Evolutionary conservation across 1,140 invertebrate genomes (phyloP).

Genomic region (Lasaia peninsularis): DNA sequence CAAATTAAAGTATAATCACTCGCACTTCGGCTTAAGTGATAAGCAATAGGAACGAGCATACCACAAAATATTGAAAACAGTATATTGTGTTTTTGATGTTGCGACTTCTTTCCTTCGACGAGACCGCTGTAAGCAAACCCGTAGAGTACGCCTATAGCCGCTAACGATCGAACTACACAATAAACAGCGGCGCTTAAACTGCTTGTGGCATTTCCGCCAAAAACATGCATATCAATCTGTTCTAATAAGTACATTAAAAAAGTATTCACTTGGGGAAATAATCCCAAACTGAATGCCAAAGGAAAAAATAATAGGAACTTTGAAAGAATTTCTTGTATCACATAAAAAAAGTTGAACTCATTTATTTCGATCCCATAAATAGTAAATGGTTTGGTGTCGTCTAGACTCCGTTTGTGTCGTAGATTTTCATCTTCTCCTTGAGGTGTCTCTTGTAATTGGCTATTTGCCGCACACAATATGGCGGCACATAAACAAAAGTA

Average conservation of each 20-base stretch:
- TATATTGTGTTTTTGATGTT: slow-evolving; percentile 84
- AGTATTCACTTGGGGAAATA: slow-evolving; percentile 98
- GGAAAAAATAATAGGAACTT: slow-evolving; percentile 94
- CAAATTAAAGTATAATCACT: slow-evolving; percentile 94
- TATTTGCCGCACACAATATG: slow-evolving; percentile 84
- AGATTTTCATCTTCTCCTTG: slow-evolving; percentile 38
- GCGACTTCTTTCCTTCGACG: slow-evolving; percentile 88
- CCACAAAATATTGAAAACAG: slow-evolving; percentile 97
- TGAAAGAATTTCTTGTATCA: slow-evolving; percentile 85
- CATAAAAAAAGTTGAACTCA: slow-evolving; percentile 81
- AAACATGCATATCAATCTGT: slow-evolving; percentile 97
- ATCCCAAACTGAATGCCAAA: slow-evolving; percentile 93
- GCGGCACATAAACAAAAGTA: slow-evolving; percentile 95
- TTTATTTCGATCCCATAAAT: slow-evolving; percentile 89
- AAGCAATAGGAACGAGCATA: slow-evolving; percentile 91
- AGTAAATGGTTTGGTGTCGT: slow-evolving; percentile 67
- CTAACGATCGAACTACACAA: slow-evolving; percentile 87
- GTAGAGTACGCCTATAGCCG: slow-evolving; percentile 90
- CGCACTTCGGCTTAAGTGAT: slow-evolving; percentile 94
- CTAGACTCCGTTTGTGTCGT: slow-evolving; percentile 46
- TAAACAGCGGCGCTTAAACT: slow-evolving; percentile 92
- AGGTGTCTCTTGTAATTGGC: slow-evolving; percentile 66
- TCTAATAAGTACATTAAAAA: slow-evolving; percentile 97
- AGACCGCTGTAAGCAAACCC: slow-evolving; percentile 93
- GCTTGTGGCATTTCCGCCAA: slow-evolving; percentile 97